Base-by-base conservation (phyloP, 2,797 vertebrate species). In the Xenentodon cancila region DNA sequence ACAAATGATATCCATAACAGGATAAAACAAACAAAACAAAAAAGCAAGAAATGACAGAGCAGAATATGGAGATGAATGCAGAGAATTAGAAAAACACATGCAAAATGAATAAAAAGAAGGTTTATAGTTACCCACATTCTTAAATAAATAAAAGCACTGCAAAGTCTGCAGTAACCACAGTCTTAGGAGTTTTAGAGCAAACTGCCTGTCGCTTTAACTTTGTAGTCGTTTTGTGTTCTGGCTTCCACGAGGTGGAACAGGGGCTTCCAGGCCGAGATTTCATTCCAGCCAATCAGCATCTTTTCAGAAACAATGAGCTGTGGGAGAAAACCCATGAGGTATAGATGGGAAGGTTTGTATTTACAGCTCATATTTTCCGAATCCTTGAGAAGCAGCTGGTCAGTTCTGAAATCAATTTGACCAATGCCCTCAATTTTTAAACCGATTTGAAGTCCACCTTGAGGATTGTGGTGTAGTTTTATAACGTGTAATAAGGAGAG, bases 351-450 rank as follows among this genome's bases (percentile, higher is more conserved):
- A 66, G 18, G 43, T 42, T 44, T 53, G 59, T 68, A 46, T 81
- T 82, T 70, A 59, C 30, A 13, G 34, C 66, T 75, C 60, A 72
- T 59, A 54, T 75, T 80, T 82, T 54, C 46, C 16, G 57, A 71
- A 60, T 55, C 30, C 53, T 51, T 60, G 65, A 79, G 82, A 3
- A 84, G 78, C 82, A 84, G 80, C 70, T 46, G 71, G 64, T 71
- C 61, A 56, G 21, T 1, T 37, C 45, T 25, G 51, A 69, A 84
- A 88, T 82, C 83, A 76, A 84, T 85, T 84, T 86, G 74, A 84
- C 85, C 86, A 42, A 64, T 76, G 85, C 60, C 87, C 84, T 77
- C 78, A 76, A 81, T 84, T 82, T 71, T 75, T 49, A 18, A 57
- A 57, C 64, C 72, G 80, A 70, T 80, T 67, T 74, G 20, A 75